Conservation (phyloP, 2,888 invertebrate genomes). For the Andrena minutula region DNA sequence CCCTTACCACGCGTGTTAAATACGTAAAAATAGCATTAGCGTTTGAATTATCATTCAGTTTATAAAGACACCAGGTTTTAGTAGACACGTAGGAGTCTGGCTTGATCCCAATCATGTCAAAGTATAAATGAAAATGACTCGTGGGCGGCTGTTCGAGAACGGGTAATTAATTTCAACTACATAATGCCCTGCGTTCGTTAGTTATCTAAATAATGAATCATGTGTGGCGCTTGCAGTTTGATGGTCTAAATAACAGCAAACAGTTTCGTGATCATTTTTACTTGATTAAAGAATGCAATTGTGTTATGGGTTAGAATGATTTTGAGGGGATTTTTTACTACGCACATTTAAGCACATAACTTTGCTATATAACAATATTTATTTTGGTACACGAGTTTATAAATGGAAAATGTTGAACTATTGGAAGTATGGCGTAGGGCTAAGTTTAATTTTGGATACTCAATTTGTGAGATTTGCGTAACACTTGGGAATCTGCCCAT, state of each 20-base stretch:
- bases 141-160: conserved; percentile 14
- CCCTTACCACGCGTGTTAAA: conserved; percentile 23
- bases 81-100: conserved; percentile 58
- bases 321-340: no score
- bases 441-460: no score
- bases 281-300: no score
- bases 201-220: neutral
- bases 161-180: conserved; percentile 30
- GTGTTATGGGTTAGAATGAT: no score
- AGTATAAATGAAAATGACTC: conserved; percentile 56
- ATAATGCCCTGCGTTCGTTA: neutral
- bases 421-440: no score
- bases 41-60: conserved; percentile 40
- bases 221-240: neutral
- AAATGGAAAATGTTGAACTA: no score
- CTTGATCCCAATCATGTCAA: conserved; percentile 59
- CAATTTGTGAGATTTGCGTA: neutral
- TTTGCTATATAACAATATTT: no score
- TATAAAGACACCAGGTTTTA: conserved; percentile 36
- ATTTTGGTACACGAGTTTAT: no score
- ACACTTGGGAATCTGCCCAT: neutral
- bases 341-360: no score
- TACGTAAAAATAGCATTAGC: conserved; percentile 45
- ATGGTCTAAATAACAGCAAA: no score
- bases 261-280: no score